Base-by-base conservation (phyloP, 2,888 invertebrate species). In the Oxytorus armatus region DNA sequence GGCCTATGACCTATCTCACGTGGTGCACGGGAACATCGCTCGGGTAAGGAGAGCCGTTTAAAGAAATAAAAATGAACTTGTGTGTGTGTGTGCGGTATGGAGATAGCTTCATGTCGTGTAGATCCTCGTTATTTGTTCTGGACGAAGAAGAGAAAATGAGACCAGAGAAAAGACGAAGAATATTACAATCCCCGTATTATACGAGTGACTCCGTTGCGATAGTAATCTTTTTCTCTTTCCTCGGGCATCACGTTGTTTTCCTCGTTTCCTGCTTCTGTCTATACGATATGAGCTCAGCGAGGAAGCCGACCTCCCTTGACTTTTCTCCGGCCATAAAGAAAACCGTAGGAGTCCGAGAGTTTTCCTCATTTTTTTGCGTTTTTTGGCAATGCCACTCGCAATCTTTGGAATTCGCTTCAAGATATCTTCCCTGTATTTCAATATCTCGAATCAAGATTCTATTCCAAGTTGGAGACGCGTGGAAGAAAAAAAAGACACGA, bases 241-340 rank as follows among this genome's bases (percentile, higher is more conserved):
- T 57, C 33, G 59, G 68, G 55, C 74, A 51, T 69, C 69, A 18
- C 74, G 79, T 69, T 70, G 75, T 65, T 76, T 75, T 66, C 51
- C 70, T 21, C 49, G 51, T 66, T 61, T 53, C 49, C 3, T 11
- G 14, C 36, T 75, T 75, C 39, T 70, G 70, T 79, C 75, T 75
- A n/a, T n/a, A 47, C 33, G 75, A 66, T 70, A 75, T 66, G 75
- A 70, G 57, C 25, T 79, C 82, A 79, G 83, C 81, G 81, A 84
- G 84, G 78, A 76, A 79, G 74, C 75, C 76, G 68, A 29, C 29
- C 77, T 70, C 57, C 55, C 53, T 44, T 49, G 44, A 65, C 79
- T 63, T 39, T 69, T 57, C 42, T 42, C 4, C 65, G 18, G 59
- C 16, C 36, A 55, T 59, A 76, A 79, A 70, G 55, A 74, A 65